Evolutionary conservation across 2,797 vertebrate genomes (phyloP).

Genomic region (Meda fulgida): DNA sequence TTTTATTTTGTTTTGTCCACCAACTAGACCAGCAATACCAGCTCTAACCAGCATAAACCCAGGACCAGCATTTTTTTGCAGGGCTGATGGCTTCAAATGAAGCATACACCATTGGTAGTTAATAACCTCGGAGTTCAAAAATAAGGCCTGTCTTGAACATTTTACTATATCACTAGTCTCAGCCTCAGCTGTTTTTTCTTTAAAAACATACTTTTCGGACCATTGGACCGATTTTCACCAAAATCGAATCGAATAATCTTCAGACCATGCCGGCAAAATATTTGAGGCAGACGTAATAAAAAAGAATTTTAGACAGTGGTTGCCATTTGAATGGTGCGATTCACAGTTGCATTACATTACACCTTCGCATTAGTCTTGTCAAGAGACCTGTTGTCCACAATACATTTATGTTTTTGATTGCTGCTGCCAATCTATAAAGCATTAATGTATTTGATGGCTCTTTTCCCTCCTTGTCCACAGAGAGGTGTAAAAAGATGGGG

Average conservation of each 20-base stretch:
- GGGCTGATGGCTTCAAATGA: too few species aligned
- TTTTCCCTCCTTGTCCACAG: conserved; percentile 34
- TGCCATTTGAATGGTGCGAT: background rate
- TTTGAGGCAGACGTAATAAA: background rate
- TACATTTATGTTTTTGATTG: conserved; percentile 6
- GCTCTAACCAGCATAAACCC: too few species aligned
- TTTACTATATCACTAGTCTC: too few species aligned
- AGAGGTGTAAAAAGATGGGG: conserved; percentile 84
- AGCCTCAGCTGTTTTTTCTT: too few species aligned
- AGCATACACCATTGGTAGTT: too few species aligned
- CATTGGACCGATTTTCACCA: too few species aligned
- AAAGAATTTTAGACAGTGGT: background rate
- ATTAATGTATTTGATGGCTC: conserved; percentile 19
- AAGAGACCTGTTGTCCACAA: background rate
- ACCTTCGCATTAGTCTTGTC: background rate
- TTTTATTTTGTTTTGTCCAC: background rate
- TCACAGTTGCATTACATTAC: background rate
- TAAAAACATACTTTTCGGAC: too few species aligned
- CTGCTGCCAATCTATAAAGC: background rate
- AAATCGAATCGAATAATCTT: too few species aligned
- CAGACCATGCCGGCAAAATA: background rate
- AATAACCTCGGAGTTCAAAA: too few species aligned
- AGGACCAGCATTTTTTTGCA: too few species aligned
- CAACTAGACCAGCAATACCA: too few species aligned
- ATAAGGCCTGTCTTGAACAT: too few species aligned